phyloP scores from a whole-genome alignment of 2,888 invertebrate genomes.

The Dichetophora obliterata region DNA sequence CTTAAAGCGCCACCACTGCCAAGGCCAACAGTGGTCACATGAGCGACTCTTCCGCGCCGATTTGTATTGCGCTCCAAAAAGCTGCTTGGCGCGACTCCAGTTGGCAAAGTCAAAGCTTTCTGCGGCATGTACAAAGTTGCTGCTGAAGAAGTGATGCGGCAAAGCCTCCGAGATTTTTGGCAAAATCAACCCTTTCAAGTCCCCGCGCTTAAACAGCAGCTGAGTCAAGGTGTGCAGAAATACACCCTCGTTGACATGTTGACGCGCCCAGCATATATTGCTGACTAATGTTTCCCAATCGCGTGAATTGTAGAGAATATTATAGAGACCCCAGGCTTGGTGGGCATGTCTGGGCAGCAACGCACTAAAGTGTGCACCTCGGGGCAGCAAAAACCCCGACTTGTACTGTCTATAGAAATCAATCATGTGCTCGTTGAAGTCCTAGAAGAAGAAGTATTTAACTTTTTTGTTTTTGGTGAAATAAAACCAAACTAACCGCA shows the following conservation, averaged over 20 bases:
- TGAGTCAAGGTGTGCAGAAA: constrained; percentile 78
- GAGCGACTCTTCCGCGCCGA: not conserved
- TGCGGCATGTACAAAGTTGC: constrained; percentile 76
- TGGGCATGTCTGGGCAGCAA: constrained; percentile 41
- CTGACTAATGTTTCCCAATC: constrained; percentile 75
- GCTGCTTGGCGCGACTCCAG: constrained; percentile 39
- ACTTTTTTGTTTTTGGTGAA: not conserved
- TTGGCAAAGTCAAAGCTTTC: constrained; percentile 68
- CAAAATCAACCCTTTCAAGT: constrained; percentile 76
- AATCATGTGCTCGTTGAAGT: not conserved
- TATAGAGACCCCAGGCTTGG: constrained; percentile 68
- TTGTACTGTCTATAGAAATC: constrained; percentile 36
- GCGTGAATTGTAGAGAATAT: constrained; percentile 74
- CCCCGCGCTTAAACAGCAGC: constrained; percentile 76
- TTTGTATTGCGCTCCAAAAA: not conserved
- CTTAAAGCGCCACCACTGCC: constrained; percentile 21
- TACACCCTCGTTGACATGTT: constrained; percentile 79
- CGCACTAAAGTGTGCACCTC: not conserved
- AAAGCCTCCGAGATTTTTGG: constrained; percentile 82
- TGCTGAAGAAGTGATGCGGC: constrained; percentile 80
- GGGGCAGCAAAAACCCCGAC: not conserved
- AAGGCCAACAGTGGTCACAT: not conserved
- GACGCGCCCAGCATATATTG: constrained; percentile 74
- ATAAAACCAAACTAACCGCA: not conserved
- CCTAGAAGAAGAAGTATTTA: not conserved